Conservation (phyloP, 2,888 invertebrate genomes). For the Stegophylla sp. region DNA sequence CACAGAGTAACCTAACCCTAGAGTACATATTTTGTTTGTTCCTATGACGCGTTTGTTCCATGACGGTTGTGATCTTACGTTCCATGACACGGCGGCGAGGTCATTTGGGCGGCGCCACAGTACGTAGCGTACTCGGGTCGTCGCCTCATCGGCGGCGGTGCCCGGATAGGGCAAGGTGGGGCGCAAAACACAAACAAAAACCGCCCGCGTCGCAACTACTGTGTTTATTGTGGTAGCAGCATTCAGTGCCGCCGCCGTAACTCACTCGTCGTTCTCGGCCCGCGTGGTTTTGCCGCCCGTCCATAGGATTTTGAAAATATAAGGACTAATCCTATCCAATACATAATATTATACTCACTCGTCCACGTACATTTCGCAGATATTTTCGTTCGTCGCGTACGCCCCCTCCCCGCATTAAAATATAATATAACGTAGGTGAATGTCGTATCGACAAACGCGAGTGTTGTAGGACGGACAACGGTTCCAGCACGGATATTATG, state of each 20-base stretch:
- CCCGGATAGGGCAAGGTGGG: constrained; percentile 19
- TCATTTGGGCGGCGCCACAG: constrained; percentile 46
- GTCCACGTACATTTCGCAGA: too few relatives aligned
- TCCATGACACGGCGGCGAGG: constrained; percentile 42
- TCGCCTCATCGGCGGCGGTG: constrained; percentile 4
- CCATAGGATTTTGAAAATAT: too few relatives aligned
- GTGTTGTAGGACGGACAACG: not conserved
- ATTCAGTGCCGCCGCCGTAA: not conserved
- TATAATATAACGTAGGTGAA: not conserved
- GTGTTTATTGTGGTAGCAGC: not conserved
- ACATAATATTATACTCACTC: too few relatives aligned
- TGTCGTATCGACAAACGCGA: not conserved
- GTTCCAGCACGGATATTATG: constrained; percentile 23
- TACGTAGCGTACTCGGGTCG: not conserved
- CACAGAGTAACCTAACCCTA: too few relatives aligned
- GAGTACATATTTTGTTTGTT: too few relatives aligned
- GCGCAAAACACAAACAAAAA: constrained; percentile 48
- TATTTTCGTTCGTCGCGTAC: too few relatives aligned
- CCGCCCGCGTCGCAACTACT: constrained; percentile 25
- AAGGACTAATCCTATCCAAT: too few relatives aligned
- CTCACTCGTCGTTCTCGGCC: too few relatives aligned
- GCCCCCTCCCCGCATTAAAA: not conserved
- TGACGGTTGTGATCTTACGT: not conserved
- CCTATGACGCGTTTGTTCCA: constrained; percentile 9
- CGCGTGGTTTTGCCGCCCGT: not conserved